phyloP scores from a whole-genome alignment of 64 coral and sea anemone genomes.

The Montipora sp. region DNA sequence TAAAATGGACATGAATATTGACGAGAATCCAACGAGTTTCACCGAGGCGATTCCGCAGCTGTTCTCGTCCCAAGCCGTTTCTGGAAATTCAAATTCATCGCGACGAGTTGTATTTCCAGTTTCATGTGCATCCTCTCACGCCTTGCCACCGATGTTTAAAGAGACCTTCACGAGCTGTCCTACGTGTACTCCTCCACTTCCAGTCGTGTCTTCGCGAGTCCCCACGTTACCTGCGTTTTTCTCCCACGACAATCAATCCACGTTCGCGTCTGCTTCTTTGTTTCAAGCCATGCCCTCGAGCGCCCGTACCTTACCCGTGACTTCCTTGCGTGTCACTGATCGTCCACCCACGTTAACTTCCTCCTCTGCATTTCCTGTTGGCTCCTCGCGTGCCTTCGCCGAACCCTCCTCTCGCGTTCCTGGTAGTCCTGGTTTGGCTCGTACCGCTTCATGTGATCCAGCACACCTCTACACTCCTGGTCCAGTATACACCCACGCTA shows the following conservation, averaged over 20 bases:
- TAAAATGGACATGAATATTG: not conserved
- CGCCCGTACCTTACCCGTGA: not conserved
- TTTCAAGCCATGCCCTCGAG: not conserved
- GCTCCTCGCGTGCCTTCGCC: no score
- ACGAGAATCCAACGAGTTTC: not conserved
- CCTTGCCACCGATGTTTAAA: not conserved
- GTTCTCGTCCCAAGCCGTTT: not conserved
- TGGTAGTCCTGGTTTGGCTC: not conserved
- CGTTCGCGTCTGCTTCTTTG: not conserved
- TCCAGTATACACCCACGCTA: not conserved
- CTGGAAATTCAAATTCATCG: not conserved
- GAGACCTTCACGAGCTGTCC: not conserved
- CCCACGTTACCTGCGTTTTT: not conserved
- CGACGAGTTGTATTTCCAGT: not conserved
- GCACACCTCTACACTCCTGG: not conserved
- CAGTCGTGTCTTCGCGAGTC: not conserved
- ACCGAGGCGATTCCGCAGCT: not conserved
- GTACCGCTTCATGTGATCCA: not conserved
- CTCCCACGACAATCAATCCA: not conserved
- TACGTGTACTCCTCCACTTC: not conserved
- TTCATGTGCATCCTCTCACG: not conserved
- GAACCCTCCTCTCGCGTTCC: not conserved
- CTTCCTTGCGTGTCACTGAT: not conserved
- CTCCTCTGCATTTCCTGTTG: not conserved
- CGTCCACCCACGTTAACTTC: not conserved